Base-by-base conservation (phyloP, 37 sponge, comb jelly and placozoan genomes). In the Amphimedon queenslandica region DNA sequence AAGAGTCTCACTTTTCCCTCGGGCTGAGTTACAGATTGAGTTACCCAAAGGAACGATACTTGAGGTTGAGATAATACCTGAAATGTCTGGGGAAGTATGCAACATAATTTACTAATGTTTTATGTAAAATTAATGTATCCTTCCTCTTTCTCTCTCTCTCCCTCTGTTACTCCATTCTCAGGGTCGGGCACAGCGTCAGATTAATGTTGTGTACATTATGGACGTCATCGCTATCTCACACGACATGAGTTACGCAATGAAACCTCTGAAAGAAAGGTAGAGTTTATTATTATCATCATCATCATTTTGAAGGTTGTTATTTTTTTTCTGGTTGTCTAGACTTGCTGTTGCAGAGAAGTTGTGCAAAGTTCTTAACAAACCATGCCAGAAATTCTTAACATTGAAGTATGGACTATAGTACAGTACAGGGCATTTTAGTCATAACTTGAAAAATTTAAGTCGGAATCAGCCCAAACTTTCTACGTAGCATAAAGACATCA, bases 221-320 rank as follows among this genome's bases (percentile, higher is more conserved):
- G 84, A 89, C 80, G 77, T 83, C 8, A 35, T 89, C 55, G 57
- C 80, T 47, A 64, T 89, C n/a, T n/a, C n/a, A 20, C 21, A 70
- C 66, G 60, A 65, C 2, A 67, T 80, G 58, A 38, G 63, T 13
- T 29, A 65, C 35, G 84, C 51, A 2, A 29, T 65, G 4, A 75
- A 36, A 57, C 76, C 90, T 18, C 58, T 80, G 24, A 75, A 69
- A 27, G 85, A 89, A 75, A 83, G 90, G 90, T 79, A 67, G 40
- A 67, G n/a, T n/a, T n/a, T n/a, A n/a, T n/a, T n/a, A n/a, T n/a
- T n/a, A n/a, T n/a, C n/a, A n/a, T n/a, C n/a, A n/a, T n/a, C n/a
- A n/a, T n/a, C n/a, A n/a, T n/a, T n/a, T n/a, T n/a, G n/a, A n/a
- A n/a, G n/a, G n/a, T n/a, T n/a, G n/a, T n/a, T n/a, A n/a, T n/a